A percentile compares a stretch with the other conserved stretches of the same genome.
Conservation (phyloP, 2,797 vertebrate species). For the Sorex maritimensis region DNA sequence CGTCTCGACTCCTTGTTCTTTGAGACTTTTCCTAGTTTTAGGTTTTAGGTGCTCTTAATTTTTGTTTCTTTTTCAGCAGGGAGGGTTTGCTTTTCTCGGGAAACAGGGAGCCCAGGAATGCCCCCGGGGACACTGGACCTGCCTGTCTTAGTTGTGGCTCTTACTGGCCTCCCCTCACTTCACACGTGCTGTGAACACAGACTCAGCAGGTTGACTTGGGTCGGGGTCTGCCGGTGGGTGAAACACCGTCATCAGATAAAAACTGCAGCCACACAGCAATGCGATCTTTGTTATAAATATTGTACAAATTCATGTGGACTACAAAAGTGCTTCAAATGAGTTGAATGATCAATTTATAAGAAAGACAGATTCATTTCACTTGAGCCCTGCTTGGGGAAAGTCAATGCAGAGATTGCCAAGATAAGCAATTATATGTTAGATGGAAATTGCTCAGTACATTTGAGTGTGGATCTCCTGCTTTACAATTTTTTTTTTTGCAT, state of each 20-base stretch:
- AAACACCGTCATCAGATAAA: conserved; percentile 53
- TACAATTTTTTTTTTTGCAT: conserved; percentile 75
- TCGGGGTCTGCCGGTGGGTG: neutral
- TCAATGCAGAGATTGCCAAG: conserved; percentile 86
- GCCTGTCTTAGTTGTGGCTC: conserved; percentile 17
- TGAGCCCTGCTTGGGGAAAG: conserved; percentile 82
- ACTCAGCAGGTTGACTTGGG: neutral
- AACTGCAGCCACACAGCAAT: conserved; percentile 12
- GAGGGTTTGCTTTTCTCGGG: too few relatives aligned
- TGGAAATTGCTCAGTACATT: conserved; percentile 81
- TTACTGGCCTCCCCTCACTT: neutral
- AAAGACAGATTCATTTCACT: conserved; percentile 89
- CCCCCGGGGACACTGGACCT: neutral
- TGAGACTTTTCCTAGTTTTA: too few relatives aligned
- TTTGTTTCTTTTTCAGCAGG: too few relatives aligned
- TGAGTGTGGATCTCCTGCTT: conserved; percentile 72
- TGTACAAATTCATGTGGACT: conserved; percentile 80
- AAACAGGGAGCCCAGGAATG: conserved; percentile 12
- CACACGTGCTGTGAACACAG: neutral
- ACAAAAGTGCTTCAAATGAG: conserved; percentile 84
- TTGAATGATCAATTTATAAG: conserved; percentile 88
- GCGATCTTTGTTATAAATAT: conserved; percentile 73
- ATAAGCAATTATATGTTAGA: conserved; percentile 90
- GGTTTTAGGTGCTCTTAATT: too few relatives aligned
- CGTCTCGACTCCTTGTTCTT: too few relatives aligned